Evolutionary conservation across 2,797 vertebrate species (phyloP), one percentile per base, ranked within the genome.

Genomic region (Gephyroberyx darwinii): DNA sequence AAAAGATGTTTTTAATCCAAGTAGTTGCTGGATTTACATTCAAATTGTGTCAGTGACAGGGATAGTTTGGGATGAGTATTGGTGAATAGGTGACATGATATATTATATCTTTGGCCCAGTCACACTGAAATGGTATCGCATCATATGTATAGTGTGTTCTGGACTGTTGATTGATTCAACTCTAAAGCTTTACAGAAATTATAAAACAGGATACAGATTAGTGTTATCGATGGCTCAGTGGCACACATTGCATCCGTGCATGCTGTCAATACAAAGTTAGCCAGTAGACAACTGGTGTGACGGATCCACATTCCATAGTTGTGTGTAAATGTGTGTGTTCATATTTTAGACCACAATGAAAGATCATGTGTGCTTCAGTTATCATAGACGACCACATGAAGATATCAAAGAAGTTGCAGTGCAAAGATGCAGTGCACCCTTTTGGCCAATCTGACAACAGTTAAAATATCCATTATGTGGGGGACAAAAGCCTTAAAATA

Each of bases 191-290:
- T 6, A 52, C 47, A 60, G 19, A 53, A 7, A 51, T 26, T 10
- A 10, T 26, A 26, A 50, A 43, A 43, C 41, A 14, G 19, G 7
- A 52, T 22, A 52, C 30, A 31, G n/a, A 2, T 17, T 53, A 5
- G 17, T 55, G 53, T 55, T 37, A 37, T 3, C 31, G 26, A 47
- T 53, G 60, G 31, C 43, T 82, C 58, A 62, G 20, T 48, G 56
- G 13, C 33, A 53, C 65, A 47, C 45, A 31, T 61, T 43, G 52
- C 59, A 61, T 65, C 17, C 57, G 30, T 60, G 65, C 22, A 56
- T 35, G 20, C 31, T n/a, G 31, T 35, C 17, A 56, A n/a, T 53
- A 26, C 10, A 26, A 53, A 8, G 19, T 22, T 13, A 13, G 4
- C 1, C 12, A 10, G 48, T 51, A 22, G 51, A 4, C 3, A 13